Evolutionary conservation across 2,797 vertebrate genomes (phyloP), one percentile per base, ranked within the genome.

Genomic region (Chanos chanos): DNA sequence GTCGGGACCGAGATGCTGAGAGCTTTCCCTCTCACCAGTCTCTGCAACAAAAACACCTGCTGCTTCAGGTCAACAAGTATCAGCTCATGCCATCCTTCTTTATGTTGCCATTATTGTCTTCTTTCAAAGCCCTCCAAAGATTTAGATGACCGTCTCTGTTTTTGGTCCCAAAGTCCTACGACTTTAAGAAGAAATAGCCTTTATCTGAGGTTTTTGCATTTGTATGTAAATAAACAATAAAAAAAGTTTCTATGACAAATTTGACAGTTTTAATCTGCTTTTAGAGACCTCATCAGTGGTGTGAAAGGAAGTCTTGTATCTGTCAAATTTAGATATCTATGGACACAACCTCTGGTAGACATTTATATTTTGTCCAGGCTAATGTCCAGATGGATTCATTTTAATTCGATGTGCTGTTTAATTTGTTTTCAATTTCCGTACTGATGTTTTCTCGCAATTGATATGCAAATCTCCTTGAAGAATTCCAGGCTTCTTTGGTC

Each of bases 381-480:
- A 65, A 65, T 56, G 68, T 56, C 68, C 68, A 58, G 59, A 43
- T 64, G 64, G 64, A 74, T 57, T 57, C 56, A 61, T 64, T 74
- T 61, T 67, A 62, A 57, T 50, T 67, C 19, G 27, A 65, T 57
- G 45, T 3, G 37, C 69, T 45, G 61, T 67, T 50, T 63, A 53
- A 61, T 53, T 66, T 75, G 60, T 66, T 71, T 68, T 72, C 55
- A 41, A 48, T 60, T 68, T 60, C 64, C 51, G 30, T 56, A 50
- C 37, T 30, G 43, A 59, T 68, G 68, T 54, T 60, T 10, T 43
- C 30, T 39, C 22, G 60, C 63, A 66, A 69, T 73, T 40, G 56
- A 47, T 64, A 61, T 68, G 72, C 59, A 73, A 71, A 73, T 71
- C 18, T 5, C 52, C 56, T 53, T 19, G 58, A 72, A 75, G 77